Evolutionary conservation across 2,113 vertebrate genomes (phyloP), one percentile per base, ranked within the genome.

Genomic region (Heterotis niloticus): DNA sequence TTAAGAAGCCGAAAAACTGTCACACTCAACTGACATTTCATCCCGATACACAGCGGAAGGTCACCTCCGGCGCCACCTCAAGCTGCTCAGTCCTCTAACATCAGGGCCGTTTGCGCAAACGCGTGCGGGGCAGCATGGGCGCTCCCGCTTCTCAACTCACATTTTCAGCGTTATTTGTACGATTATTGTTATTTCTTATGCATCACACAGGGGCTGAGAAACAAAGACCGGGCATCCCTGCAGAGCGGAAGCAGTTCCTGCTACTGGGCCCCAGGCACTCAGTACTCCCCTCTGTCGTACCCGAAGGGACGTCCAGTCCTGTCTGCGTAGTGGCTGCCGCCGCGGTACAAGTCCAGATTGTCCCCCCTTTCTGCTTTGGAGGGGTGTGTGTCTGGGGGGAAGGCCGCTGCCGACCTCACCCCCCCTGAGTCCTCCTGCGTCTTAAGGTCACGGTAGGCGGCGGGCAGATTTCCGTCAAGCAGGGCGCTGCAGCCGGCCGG

Each of bases 371-470:
- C 94, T 0, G 87, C 76, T 85, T 94, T 94, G 28, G 90, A 76
- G 20, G 87, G 79, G 17, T 88, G 80, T 0, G 90, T 17, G 57
- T 95, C 94, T 0, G 90, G 93, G 81, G 92, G 94, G 77, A 93
- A 93, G 0, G 91, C 87, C 82, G 94, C 59, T 0, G 88, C 81
- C 0, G 94, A 90, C 86, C 95, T 95, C 73, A 94, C 88, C 70
- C 93, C 90, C 10, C 86, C 88, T 0, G 92, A 91, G 11, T 96
- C 95, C 59, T 96, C 96, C 14, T 90, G 92, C 65, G 93, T 86
- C 83, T 95, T 97, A 75, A 92, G 84, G 59, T 95, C 95, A 0
- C 94, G 90, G 79, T 89, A 96, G 76, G 93, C 83, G 10, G 88
- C 28, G 0, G 88, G 80, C 0, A 92, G 86, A 29, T 60, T 0